Conservation (phyloP, 2,888 invertebrate species). For the Ectemnius continuus region DNA sequence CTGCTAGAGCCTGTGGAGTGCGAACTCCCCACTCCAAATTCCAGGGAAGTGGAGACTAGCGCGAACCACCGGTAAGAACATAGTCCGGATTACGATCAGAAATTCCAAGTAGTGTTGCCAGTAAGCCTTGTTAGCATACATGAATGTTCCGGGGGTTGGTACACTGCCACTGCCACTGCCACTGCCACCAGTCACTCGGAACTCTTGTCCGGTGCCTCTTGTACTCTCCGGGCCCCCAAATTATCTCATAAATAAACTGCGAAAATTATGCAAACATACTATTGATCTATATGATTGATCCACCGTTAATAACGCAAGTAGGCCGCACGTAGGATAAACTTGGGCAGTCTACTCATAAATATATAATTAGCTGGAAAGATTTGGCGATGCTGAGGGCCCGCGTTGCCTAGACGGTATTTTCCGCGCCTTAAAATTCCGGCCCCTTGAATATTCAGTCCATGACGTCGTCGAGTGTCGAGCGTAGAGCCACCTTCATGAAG, state of each 20-base stretch:
- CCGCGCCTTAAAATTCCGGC: constrained; percentile 1
- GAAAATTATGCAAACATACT: no score
- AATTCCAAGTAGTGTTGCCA: constrained; percentile 13
- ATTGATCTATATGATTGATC: no score
- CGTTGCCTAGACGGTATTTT: neutral
- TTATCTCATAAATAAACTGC: no score
- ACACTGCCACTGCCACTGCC: neutral
- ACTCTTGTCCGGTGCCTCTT: constrained; percentile 20
- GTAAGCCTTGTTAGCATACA: constrained; percentile 5
- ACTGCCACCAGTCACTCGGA: neutral
- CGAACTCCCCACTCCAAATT: no score
- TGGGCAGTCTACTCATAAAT: no score
- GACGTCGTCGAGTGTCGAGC: neutral
- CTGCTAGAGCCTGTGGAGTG: no score
- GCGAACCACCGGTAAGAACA: constrained; percentile 7
- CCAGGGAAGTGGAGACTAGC: no score
- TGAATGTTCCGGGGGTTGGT: constrained; percentile 24
- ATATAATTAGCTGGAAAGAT: no score
- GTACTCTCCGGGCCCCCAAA: neutral
- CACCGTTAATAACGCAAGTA: no score
- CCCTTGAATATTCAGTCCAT: constrained; percentile 27
- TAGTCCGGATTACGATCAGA: constrained; percentile 25
- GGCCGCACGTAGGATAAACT: no score
- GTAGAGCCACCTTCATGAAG: no score
- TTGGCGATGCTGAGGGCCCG: no score